Evolutionary conservation across 2,113 vertebrate genomes (phyloP), one percentile per base, ranked within the genome.

Genomic region (Athene noctua): DNA sequence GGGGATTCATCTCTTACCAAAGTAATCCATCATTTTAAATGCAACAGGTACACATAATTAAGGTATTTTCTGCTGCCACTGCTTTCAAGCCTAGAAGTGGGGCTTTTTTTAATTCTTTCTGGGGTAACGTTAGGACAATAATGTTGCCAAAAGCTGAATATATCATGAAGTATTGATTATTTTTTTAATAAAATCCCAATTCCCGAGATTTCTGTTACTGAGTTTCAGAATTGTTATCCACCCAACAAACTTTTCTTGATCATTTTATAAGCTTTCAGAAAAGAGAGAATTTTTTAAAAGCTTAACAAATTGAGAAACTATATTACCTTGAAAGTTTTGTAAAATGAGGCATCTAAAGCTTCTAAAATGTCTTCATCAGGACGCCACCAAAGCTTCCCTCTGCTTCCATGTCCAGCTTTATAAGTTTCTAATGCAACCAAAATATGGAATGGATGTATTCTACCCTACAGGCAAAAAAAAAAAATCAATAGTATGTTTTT

Each of bases 381-480:
- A 86, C 95, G 97, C 99, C 99, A 99, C 89, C 98, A 99, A 42
- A 98, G 97, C 96, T 99, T 99, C 42, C 99, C 99, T 97, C 98
- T 98, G 90, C 98, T 99, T 51, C 98, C 98, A 54, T 98, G 98
- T 34, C 99, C 99, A 97, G 96, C 96, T 98, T 98, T 99, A 75
- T 99, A 99, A 32, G 98, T 99, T 97, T 99, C 99, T 74, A 98
- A 96, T 10, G 98, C 99, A 97, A 98, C 95, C 63, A 99, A 96
- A 94, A 99, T 93, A 90, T 98, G 98, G 96, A 99, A 98, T 20
- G 99, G 99, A 94, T 99, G 99, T 95, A 99, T 97, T 94, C 98
- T 98, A 82, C 98, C 98, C 99, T 99, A 96, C 26, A 94, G 84
- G 73, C 5, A 93, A 85, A 81, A 78, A 18, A 73, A 81, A 81